phyloP scores from a whole-genome alignment of 2,888 invertebrate species.

The Patella pellucida region DNA sequence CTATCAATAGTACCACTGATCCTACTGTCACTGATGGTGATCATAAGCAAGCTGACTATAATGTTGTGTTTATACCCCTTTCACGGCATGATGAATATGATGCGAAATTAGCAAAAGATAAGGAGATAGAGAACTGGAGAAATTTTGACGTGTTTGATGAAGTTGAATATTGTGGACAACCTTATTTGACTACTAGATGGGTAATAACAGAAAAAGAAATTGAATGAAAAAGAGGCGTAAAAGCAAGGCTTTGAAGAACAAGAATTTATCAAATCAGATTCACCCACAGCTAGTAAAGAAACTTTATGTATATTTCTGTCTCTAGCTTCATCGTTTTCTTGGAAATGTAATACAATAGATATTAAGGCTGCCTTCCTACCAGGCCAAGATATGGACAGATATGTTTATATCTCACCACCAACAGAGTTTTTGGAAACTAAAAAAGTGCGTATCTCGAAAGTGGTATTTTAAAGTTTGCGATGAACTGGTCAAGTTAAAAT shows the following conservation, averaged over 20 bases:
- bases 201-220: slow-evolving; percentile 27
- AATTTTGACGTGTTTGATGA: slow-evolving; percentile 25
- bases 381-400: not conserved
- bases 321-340: not conserved
- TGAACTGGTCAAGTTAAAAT: not conserved
- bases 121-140: slow-evolving; percentile 31
- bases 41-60: too few species aligned
- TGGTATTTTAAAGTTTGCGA: not conserved
- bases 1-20: too few species aligned
- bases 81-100: too few species aligned
- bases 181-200: slow-evolving; percentile 30
- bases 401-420: not conserved
- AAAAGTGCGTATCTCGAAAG: not conserved
- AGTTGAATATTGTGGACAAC: not conserved
- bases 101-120: slow-evolving; percentile 18
- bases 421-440: not conserved
- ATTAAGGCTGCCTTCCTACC: not conserved
- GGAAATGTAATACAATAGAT: not conserved
- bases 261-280: not conserved
- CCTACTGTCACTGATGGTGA: too few species aligned
- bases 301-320: not conserved
- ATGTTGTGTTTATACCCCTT: too few species aligned
- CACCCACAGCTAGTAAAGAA: not conserved
- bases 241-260: slow-evolving; percentile 18
- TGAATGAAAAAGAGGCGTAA: slow-evolving; percentile 8